Percentiles rank a stretch among this genome's conserved stretches.
Evolutionary conservation across 1,140 invertebrate genomes (phyloP).

Genomic region (Drosophila sucinea): DNA sequence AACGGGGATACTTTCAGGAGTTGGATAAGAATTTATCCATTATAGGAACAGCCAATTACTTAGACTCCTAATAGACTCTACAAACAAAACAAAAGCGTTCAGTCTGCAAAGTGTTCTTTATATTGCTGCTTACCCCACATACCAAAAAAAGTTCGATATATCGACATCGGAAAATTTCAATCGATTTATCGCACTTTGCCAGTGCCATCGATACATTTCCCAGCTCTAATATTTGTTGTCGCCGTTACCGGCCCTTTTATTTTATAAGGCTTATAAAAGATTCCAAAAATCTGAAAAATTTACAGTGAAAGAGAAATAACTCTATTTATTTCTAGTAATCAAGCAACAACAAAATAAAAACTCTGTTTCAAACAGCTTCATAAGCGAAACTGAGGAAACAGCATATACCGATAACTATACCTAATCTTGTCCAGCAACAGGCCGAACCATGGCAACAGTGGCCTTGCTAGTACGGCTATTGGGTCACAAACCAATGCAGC

Average conservation of each 20-base stretch:
- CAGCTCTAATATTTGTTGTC: background rate
- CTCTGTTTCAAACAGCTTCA: background rate
- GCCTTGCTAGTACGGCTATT: constrained; percentile 41
- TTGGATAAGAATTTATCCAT: no score
- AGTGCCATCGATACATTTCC: no score
- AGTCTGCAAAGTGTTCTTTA: no score
- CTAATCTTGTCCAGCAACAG: background rate
- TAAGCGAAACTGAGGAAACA: background rate
- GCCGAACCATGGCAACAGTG: constrained; percentile 42
- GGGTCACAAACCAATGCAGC: background rate
- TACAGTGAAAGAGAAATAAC: background rate
- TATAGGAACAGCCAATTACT: no score
- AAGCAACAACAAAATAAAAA: background rate
- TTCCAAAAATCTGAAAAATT: background rate
- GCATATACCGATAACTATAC: background rate
- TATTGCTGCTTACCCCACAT: no score
- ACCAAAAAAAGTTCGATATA: no score
- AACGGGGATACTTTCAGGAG: no score
- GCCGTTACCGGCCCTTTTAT: background rate
- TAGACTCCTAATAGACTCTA: no score
- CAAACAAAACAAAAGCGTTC: no score
- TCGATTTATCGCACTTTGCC: no score
- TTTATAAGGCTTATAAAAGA: constrained; percentile 1
- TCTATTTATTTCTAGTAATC: background rate
- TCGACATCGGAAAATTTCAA: no score